Base-by-base conservation (phyloP, 2,888 invertebrate species). In the Boloria selene region DNA sequence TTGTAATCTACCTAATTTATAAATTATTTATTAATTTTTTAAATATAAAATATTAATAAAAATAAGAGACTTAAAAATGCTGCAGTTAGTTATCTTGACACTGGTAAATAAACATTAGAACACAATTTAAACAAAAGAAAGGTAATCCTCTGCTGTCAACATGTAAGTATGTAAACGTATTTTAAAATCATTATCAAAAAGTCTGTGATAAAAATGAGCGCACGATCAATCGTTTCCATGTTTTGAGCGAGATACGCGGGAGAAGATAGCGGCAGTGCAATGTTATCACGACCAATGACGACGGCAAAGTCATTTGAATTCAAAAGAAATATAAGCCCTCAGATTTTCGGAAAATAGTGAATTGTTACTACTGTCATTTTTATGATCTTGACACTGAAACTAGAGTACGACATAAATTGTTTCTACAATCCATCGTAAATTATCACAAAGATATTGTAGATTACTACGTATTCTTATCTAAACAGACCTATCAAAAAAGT, bases 131-230 rank as follows among this genome's bases (percentile, higher is more conserved):
- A 71, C 67, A 74, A 76, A 64, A 69, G 52, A 60, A 53, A 54
- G 54, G 67, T 84, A 83, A 84, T 83, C 84, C 81, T 70, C 69
- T 79, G 77, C 79, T 86, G 86, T 84, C 86, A 86, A 70, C 74
- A 68, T 68, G 73, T 84, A 82, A 85, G 84, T 83, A 82, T 77
- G 79, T 79, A 84, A 86, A 83, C 82, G 83, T 86, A 86, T 86
- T 89, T 87, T 84, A 86, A 84, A 86, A 86, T 86, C 80, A 87
- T 87, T 87, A 88, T 88, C 88, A 85, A 82, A 83, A 81, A 82
- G 77, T 78, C 74, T 72, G 70, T 74, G 90, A 90, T 90, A 90
- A 89, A 82, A 78, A 68, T 67, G 72, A 79, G 79, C 77, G 80
- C 80, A 84, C 84, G 83, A 90, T 90, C 87, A 87, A 87, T 88